phyloP scores from a whole-genome alignment of 2,113 vertebrate genomes.

The Peromyscus maniculatus region DNA sequence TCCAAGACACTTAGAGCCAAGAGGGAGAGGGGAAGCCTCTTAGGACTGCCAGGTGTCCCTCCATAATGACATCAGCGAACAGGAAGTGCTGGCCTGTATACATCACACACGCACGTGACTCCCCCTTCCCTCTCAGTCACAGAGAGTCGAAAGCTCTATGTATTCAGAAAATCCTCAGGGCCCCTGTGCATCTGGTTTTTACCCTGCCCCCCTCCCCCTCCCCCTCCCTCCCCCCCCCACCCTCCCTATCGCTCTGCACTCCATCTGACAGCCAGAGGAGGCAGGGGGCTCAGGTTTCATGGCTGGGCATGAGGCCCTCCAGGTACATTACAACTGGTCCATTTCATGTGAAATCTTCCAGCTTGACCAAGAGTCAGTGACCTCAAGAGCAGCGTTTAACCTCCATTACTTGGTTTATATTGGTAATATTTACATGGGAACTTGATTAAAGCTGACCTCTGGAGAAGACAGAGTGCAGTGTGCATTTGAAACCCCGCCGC shows the following conservation, averaged over 20 bases:
- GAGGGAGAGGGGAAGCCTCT: neutral
- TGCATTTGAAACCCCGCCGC: constrained; percentile 15
- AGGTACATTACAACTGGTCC: constrained; percentile 76
- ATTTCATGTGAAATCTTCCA: constrained; percentile 78
- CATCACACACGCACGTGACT: neutral
- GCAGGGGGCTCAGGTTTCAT: constrained; percentile 69
- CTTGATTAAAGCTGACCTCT: constrained; percentile 83
- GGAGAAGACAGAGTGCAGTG: constrained; percentile 69
- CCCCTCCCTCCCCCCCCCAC: no score
- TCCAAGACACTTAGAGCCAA: neutral
- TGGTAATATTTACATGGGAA: constrained; percentile 76
- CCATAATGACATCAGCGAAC: neutral
- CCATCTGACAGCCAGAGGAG: neutral
- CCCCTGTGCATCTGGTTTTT: neutral
- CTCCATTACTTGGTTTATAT: constrained; percentile 80
- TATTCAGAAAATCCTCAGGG: constrained; percentile 9
- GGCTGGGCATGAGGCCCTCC: constrained; percentile 40
- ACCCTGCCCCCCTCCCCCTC: neutral
- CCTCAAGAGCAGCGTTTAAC: constrained; percentile 76
- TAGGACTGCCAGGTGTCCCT: neutral
- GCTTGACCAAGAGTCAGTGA: constrained; percentile 80
- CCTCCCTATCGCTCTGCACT: neutral
- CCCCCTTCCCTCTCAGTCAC: neutral
- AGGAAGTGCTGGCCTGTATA: neutral
- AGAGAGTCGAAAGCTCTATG: neutral